Evolutionary conservation across 2,888 invertebrate genomes (phyloP), one percentile per base, ranked within the genome.

Genomic region (Apodemia duryi): DNA sequence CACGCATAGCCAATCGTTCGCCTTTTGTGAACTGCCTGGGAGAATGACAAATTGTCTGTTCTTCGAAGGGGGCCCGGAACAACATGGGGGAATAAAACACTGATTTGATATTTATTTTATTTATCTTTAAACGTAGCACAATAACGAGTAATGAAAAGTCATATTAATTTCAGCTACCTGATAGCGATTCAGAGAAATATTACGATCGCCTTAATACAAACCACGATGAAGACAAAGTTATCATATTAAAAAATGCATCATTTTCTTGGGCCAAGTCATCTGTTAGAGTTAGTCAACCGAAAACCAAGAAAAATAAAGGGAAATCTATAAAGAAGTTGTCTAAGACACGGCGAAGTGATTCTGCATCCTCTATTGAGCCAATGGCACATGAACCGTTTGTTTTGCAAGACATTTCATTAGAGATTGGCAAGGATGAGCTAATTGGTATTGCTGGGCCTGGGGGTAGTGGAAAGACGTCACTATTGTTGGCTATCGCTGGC

Each of bases 401-500:
- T 69, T 73, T 91, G 68, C 81, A 73, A 57, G 83, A 88, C 63
- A 82, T 91, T 64, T 79, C 77, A 3, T 73, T 90, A 64, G 84
- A 85, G 68, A 83, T 88, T 28, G 86, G 86, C 7, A 83, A 95
- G 93, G 96, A 96, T 0, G 95, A 97, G 73, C 92, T 97, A 68
- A 88, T 99, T 28, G 98, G 98, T 38, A 92, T 99, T 11, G 95
- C 97, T 72, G 99, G 99, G 0, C 94, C 94, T 70, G 96, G 98
- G 2, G 99, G 98, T 0, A 95, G 96, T 75, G 99, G 99, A 10
- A 99, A 99, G 88, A 96, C 97, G 11, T 95, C 97, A 0, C 88
- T 99, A 2, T 87, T 99, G 32, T 93, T 95, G 65, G 96, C 97
- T 1, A 94, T 99, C 64, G 91, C 98, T 64, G 98, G 96, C 9